Base-by-base conservation (phyloP, 2,113 vertebrate genomes). In the Indri indri region DNA sequence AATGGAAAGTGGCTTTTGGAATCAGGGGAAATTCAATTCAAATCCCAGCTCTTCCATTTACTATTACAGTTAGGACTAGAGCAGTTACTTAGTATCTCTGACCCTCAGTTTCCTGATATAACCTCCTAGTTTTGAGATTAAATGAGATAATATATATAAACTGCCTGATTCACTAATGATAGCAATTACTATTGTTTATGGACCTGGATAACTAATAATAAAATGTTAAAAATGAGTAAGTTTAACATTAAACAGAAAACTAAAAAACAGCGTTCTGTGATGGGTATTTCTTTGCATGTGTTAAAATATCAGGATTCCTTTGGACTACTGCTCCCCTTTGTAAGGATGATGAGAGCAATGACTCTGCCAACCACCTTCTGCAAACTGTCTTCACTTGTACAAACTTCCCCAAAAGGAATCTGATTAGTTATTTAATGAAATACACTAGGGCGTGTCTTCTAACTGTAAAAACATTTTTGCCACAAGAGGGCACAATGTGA, bases 401-500 rank as follows among this genome's bases (percentile, higher is more conserved):
- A 73, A 45, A 91, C 30, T 84, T 88, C 32, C 47, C 27, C 30
- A 23, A 47, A 77, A 85, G 3, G 22, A 84, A 90, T 66, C 70
- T 22, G 27, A 45, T 70, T 30, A 34, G 42, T 61, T 52, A 70
- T 27, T 94, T 9, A 54, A 57, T 76, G 71, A 87, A 94, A 77
- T 18, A 54, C 27, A 45, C 40, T 16, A 16, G 47, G 37, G 14
- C 0, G 2, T 9, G 23, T 95, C 88, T 73, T 91, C 83, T 88
- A 25, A 42, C 2, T 74, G 65, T 32, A 80, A 27, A 89, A 76
- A 68, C 34, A 66, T 13, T 84, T 90, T 2, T 61, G 84, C 96
- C 97, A 96, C 93, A 87, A 95, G 96, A 63, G 96, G 97, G 96
- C 93, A 59, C 42, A 59, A 65, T 80, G 23, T 45, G 59, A 85